phyloP scores from a whole-genome alignment of 53 echinoderm and acorn worm genomes.

The Mesocentrotus franciscanus region DNA sequence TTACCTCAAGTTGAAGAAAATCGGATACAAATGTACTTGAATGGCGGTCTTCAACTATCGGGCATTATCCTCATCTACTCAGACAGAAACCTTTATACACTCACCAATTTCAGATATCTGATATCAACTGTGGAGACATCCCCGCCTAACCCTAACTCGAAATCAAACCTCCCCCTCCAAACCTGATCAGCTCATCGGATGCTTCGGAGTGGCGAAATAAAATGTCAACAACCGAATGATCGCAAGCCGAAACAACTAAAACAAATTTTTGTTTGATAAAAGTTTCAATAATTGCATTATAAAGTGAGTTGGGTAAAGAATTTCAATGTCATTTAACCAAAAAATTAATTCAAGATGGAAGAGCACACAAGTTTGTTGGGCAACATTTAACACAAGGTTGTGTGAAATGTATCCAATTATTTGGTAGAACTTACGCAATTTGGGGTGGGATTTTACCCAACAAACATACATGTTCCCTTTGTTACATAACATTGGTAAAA shows the following conservation, averaged over 20 bases:
- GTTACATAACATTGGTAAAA: no score
- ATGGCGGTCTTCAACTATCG: not conserved
- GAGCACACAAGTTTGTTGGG: no score
- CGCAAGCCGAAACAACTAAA: not conserved
- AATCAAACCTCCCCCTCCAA: not conserved
- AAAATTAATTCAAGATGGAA: no score
- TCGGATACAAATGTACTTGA: not conserved
- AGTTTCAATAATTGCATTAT: no score
- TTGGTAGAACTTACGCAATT: no score
- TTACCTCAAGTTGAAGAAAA: not conserved
- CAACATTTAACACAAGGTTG: no score
- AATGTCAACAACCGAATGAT: not conserved
- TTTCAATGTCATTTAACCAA: no score
- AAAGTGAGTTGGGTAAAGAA: no score
- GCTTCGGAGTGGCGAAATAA: not conserved
- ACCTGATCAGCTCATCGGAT: not conserved
- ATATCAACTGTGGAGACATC: not conserved
- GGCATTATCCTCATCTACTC: not conserved
- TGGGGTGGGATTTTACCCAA: no score
- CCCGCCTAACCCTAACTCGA: not conserved
- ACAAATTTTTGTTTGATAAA: no score
- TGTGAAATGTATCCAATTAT: no score
- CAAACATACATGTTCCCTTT: no score
- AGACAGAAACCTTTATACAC: not conserved
- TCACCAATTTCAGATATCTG: not conserved